Evolutionary conservation across 2,888 invertebrate genomes (phyloP), one percentile per base, ranked within the genome.

Genomic region (Cephalotes varians): DNA sequence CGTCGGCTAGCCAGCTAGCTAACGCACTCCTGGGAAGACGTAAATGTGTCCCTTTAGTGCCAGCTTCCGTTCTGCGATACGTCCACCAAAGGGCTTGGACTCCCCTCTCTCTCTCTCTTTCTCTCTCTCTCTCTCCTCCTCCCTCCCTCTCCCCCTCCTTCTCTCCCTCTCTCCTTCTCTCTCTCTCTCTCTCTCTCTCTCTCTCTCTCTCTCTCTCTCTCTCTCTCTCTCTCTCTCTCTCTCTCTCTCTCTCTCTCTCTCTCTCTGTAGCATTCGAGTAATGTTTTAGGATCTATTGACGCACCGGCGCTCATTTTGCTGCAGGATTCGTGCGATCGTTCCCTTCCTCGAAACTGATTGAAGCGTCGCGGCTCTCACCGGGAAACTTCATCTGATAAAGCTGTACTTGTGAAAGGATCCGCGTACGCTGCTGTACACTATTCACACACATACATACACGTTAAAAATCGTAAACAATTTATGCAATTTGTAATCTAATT

Each of bases 41-140:
- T 88, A 88, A 90, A 87, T 87, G 90, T 87, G 90, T 91, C 91
- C 91, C 91, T 92, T 91, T 90, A 91, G 90, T 90, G 86, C 86
- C 86, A 82, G 86, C 85, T 87, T 87, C 87, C 88, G 85, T 87
- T 84, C 88, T 87, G 85, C 86, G 83, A 85, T 86, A 84, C 86
- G 73, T 60, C 74, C 49, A 47, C 80, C 80, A 72, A 80, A 73
- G 80, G 49, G 73, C 74, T 80, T 31, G 60, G 37, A n/a, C 12
- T 44, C 83, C 82, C 81, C 67, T 34, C 47, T 15, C 86, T 82
- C 86, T 65, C 84, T 58, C 76, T 81, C 83, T 84, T 54, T 47
- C 25, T 34, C 15, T 44, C 44, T 44, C 18, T 47, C 44, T 44
- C 44, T 44, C 83, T 74, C 79, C n/a, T n/a, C n/a, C n/a, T n/a